phyloP scores from a whole-genome alignment of 92 coral and sea anemone genomes.

The Epizoanthus ramosus region DNA sequence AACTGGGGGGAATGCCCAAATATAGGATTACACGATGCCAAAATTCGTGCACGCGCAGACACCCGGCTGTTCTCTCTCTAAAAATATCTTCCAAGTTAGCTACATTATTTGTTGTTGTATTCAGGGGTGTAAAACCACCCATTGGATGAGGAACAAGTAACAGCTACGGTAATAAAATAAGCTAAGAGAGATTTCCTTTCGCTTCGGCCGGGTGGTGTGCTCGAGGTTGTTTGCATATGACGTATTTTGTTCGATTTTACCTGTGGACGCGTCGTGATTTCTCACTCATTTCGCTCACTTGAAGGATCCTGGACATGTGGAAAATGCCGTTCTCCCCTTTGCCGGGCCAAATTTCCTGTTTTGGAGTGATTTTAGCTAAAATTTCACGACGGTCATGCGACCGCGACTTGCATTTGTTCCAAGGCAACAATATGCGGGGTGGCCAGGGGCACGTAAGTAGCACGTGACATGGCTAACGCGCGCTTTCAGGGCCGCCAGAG shows the following conservation, averaged over 20 bases:
- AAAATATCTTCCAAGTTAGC: slow-evolving; percentile 27
- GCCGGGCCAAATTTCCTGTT: slow-evolving; percentile 96
- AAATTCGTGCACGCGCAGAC: slow-evolving; percentile 46
- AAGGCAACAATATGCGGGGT: slow-evolving; percentile 98
- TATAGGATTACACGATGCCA: slow-evolving; percentile 35
- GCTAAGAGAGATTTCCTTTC: slow-evolving; percentile 61
- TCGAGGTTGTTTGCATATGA: slow-evolving; percentile 84
- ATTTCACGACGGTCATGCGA: slow-evolving; percentile 99
- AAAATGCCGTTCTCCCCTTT: slow-evolving; percentile 78
- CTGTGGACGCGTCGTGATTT: slow-evolving; percentile 58
- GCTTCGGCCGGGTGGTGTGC: slow-evolving; percentile 86
- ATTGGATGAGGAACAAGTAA: slow-evolving; percentile 65
- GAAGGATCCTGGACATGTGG: slow-evolving; percentile 75
- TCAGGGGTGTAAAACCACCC: slow-evolving; percentile 80
- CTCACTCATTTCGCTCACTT: slow-evolving; percentile 72
- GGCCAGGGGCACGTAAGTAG: slow-evolving; percentile 76
- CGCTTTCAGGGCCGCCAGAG: slow-evolving; percentile 20
- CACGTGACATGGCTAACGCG: slow-evolving; percentile 70
- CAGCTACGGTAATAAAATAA: slow-evolving; percentile 53
- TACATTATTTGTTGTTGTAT: slow-evolving; percentile 22
- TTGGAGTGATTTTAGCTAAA: slow-evolving; percentile 98
- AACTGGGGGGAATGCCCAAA: slow-evolving; percentile 46
- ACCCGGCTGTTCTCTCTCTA: slow-evolving; percentile 54
- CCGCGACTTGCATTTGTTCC: slow-evolving; percentile 99
- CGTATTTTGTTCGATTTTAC: slow-evolving; percentile 69